Evolutionary conservation across 2,888 invertebrate genomes (phyloP), one percentile per base, ranked within the genome.

Genomic region (Branchipolynoe longqiensis): DNA sequence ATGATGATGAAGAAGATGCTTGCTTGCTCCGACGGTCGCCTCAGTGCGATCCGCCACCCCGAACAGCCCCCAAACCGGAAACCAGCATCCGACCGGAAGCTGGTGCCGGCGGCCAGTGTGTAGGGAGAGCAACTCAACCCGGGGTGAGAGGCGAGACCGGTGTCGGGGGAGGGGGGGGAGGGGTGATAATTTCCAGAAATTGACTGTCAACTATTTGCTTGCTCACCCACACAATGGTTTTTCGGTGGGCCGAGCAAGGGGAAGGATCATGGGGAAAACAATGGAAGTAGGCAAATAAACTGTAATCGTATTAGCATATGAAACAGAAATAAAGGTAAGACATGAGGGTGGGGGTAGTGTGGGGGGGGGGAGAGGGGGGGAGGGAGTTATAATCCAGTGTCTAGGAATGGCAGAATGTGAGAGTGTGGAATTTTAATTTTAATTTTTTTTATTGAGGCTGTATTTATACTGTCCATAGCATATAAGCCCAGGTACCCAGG

Each of bases 291-390:
- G 78, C 25, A 78, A 78, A 78, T 78, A 78, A 78, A 78, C 78
- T 40, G 41, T 78, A 78, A 78, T 78, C 78, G 48, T 78, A 78
- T 78, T 78, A 78, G 78, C 78, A 78, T 78, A 78, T 78, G 48
- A 78, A 78, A 78, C 78, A 78, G 78, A 48, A 78, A 38, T 69
- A 69, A 38, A 69, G 69, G 38, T 69, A 69, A 33, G 33, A 38
- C 69, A n/a, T 38, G 78, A 48, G 48, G 78, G 78, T 25, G 22
- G 54, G 25, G n/a, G 28, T 31, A 54, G 8, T 48, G 28, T 40
- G 28, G 1, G 31, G 28, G 41, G 48, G 1, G 41, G 3, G 48
- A 8, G 31, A 6, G 25, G n/a, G 40, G 25, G 3, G 73, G 36
- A 41, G 18, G 73, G 22, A n/a, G 38, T n/a, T n/a, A n/a, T n/a